Percentiles rank a stretch among this genome's conserved stretches.
Evolutionary conservation across 2,888 invertebrate species (phyloP).

Genomic region (Agrypnus murinus): DNA sequence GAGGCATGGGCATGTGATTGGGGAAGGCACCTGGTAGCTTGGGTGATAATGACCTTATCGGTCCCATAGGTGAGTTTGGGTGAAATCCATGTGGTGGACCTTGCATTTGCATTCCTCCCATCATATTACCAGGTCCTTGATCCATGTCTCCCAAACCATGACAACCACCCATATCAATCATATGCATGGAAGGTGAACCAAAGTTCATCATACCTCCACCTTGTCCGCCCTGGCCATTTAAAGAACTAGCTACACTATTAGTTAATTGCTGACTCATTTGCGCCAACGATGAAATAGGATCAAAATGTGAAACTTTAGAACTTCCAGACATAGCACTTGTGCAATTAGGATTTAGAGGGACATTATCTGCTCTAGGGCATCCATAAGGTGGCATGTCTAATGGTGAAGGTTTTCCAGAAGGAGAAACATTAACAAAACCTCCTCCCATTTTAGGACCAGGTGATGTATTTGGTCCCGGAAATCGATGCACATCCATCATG

Average conservation of each 20-base stretch:
- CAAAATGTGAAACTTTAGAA: conserved; percentile 84
- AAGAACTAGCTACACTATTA: conserved; percentile 80
- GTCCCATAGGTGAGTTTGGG: conserved; percentile 66
- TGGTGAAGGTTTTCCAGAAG: conserved; percentile 67
- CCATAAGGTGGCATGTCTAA: conserved; percentile 69
- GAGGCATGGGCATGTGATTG: conserved; percentile 71
- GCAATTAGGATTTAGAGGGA: conserved; percentile 80
- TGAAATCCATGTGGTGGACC: conserved; percentile 70
- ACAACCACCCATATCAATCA: conserved; percentile 70
- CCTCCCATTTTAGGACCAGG: conserved; percentile 69
- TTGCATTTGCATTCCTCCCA: conserved; percentile 68
- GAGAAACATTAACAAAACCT: conserved; percentile 70
- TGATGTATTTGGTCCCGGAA: conserved; percentile 71
- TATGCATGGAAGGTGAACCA: conserved; percentile 72
- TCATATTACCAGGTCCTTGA: conserved; percentile 65
- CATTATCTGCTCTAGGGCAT: conserved; percentile 75
- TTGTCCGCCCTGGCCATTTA: conserved; percentile 74
- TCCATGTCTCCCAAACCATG: conserved; percentile 69
- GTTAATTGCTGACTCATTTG: conserved; percentile 96
- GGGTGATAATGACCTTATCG: conserved; percentile 76
- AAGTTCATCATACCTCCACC: conserved; percentile 75
- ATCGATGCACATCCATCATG: conserved; percentile 73
- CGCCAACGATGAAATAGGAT: conserved; percentile 94
- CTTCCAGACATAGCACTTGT: conserved; percentile 74
- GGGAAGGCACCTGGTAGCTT: conserved; percentile 77